These are phyloP conservation scores for Bos indicus DNA, from an alignment of 2,113 vertebrate species.

Conservation along the genomic window DNA sequence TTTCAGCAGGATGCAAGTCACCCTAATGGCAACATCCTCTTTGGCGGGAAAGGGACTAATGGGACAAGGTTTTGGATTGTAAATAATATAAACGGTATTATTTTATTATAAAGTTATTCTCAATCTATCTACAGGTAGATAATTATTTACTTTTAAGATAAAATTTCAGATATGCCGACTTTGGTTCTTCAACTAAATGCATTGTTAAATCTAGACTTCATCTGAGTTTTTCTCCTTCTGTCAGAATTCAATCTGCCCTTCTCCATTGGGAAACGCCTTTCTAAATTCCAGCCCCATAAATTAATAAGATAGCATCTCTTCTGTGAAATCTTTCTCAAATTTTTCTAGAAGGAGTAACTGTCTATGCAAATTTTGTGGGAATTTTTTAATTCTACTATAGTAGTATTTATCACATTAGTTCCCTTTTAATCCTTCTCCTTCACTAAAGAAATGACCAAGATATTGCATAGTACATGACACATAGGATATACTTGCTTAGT, in stretches of 20 bases:
- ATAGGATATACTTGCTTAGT: neutral
- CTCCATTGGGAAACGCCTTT: neutral
- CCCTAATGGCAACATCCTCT: conserved; percentile 53
- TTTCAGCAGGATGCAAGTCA: conserved; percentile 76
- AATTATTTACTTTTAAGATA: neutral
- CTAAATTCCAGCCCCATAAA: neutral
- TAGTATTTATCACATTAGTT: neutral
- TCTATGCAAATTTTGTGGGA: neutral
- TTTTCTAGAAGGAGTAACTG: neutral
- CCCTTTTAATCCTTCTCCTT: neutral
- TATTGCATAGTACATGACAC: neutral
- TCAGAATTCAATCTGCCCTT: neutral
- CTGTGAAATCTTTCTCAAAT: neutral
- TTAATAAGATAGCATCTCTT: neutral
- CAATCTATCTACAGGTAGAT: neutral
- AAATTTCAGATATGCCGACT: neutral
- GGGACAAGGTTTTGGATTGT: neutral
- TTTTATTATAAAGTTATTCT: neutral
- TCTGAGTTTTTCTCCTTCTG: neutral
- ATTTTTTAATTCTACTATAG: neutral
- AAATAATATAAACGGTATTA: neutral
- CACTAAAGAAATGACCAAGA: neutral
- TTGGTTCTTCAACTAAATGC: neutral
- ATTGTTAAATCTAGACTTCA: neutral
- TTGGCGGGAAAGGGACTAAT: conserved; percentile 61